These are phyloP conservation scores for Beris morrisii DNA, from an alignment of 2,888 invertebrate species.

Conservation along the genomic window DNA sequence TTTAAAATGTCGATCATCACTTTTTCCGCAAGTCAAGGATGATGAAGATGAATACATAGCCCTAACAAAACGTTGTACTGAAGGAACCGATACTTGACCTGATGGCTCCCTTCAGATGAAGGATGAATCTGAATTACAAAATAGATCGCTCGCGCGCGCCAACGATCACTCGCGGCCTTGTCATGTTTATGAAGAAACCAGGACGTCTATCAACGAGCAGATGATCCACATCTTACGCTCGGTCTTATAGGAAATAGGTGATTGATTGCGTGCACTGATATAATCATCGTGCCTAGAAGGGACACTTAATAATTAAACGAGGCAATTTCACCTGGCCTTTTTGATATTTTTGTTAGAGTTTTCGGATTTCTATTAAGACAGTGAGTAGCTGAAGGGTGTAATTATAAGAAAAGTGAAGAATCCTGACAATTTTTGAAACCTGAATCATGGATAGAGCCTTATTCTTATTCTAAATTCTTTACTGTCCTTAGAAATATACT, in stretches of 20 bases:
- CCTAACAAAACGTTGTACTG: slow-evolving; percentile 15
- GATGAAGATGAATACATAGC: slow-evolving; percentile 13
- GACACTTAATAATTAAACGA: slow-evolving; percentile 23
- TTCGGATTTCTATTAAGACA: background rate
- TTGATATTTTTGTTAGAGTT: background rate
- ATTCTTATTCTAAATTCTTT: too few species aligned
- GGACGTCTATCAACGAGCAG: slow-evolving; percentile 24
- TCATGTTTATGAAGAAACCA: slow-evolving; percentile 5
- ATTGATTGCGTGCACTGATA: slow-evolving; percentile 31
- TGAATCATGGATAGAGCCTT: too few species aligned
- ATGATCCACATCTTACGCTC: background rate
- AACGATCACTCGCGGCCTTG: slow-evolving; percentile 11
- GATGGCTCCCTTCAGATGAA: slow-evolving; percentile 5
- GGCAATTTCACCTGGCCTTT: slow-evolving; percentile 14
- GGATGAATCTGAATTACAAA: slow-evolving; percentile 30
- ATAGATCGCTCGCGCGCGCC: slow-evolving; percentile 28
- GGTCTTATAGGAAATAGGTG: background rate
- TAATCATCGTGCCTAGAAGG: slow-evolving; percentile 27
- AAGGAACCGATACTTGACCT: background rate
- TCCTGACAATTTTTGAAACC: too few species aligned
- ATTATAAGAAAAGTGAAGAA: too few species aligned
- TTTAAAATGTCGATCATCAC: slow-evolving; percentile 28
- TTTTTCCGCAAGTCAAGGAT: slow-evolving; percentile 8
- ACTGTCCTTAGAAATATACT: too few species aligned
- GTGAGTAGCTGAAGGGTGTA: too few species aligned